Evolutionary conservation across 2,113 vertebrate species (phyloP).

Genomic region (Pantherophis guttatus): DNA sequence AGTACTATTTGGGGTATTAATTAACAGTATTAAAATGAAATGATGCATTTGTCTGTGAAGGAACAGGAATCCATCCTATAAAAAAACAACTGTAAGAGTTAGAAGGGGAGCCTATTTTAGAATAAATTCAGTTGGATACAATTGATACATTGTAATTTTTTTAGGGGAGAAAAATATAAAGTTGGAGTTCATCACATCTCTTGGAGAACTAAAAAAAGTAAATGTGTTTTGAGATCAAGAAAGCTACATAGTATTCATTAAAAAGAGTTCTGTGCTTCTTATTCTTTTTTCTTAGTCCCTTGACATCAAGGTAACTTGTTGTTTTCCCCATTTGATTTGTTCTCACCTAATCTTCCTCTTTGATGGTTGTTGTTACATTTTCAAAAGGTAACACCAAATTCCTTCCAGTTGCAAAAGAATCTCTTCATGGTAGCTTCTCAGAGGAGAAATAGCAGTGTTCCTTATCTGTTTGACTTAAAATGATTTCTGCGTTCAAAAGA

Average conservation of each 20-base stretch:
- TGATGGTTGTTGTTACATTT: background rate
- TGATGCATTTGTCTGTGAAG: background rate
- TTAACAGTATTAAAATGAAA: background rate
- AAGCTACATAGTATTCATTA: background rate
- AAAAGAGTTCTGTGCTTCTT: background rate
- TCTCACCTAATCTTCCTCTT: background rate
- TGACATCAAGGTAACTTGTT: background rate
- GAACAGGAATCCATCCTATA: background rate
- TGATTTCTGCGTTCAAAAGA: background rate
- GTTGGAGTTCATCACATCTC: background rate
- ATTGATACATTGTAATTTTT: background rate
- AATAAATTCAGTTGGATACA: background rate
- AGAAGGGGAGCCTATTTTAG: background rate
- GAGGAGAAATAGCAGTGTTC: background rate
- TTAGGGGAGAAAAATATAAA: background rate
- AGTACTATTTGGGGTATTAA: background rate
- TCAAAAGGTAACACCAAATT: background rate
- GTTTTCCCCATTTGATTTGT: background rate
- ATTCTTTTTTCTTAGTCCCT: background rate
- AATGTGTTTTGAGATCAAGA: background rate
- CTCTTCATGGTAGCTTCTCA: background rate
- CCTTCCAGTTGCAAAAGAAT: background rate
- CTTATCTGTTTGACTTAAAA: background rate
- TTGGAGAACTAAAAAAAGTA: background rate
- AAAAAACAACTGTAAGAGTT: background rate